Conservation (phyloP, 1,140 invertebrate genomes). For the Asbolus verrucosus region DNA sequence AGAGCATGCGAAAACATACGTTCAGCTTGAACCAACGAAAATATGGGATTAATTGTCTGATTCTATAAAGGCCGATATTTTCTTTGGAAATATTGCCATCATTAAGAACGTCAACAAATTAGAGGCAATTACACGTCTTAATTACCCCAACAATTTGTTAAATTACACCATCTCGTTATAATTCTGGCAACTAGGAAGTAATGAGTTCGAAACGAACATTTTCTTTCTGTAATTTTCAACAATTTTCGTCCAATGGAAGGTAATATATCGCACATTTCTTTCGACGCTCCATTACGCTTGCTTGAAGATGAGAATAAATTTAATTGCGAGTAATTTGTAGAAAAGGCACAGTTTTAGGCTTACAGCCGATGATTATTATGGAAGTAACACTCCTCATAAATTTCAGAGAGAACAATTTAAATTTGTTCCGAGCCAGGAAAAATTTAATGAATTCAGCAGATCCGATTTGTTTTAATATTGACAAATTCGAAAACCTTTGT, state of each 20-base stretch:
- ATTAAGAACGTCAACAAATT: conserved; percentile 31
- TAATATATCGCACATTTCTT: conserved; percentile 45
- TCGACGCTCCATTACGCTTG: conserved; percentile 26
- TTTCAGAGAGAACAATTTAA: too few species aligned
- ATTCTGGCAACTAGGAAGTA: conserved; percentile 23
- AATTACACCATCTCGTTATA: conserved; percentile 27
- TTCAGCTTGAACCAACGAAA: too few species aligned
- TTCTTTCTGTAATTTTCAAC: conserved; percentile 17
- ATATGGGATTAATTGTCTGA: neutral
- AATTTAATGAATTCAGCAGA: too few species aligned
- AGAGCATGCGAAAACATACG: neutral
- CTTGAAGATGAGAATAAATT: conserved; percentile 18
- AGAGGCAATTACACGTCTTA: conserved; percentile 9
- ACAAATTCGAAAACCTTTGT: neutral
- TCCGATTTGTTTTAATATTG: neutral
- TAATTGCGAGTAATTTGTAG: conserved; percentile 42
- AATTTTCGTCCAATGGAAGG: conserved; percentile 30
- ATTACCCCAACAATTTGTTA: conserved; percentile 30
- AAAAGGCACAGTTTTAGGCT: conserved; percentile 3
- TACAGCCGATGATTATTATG: neutral
- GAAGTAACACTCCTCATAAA: neutral
- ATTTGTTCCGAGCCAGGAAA: too few species aligned
- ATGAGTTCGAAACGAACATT: conserved; percentile 16
- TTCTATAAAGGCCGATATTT: neutral
- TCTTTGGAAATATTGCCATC: neutral